phyloP scores from a whole-genome alignment of 2,797 vertebrate species.

The Alectoris magna region DNA sequence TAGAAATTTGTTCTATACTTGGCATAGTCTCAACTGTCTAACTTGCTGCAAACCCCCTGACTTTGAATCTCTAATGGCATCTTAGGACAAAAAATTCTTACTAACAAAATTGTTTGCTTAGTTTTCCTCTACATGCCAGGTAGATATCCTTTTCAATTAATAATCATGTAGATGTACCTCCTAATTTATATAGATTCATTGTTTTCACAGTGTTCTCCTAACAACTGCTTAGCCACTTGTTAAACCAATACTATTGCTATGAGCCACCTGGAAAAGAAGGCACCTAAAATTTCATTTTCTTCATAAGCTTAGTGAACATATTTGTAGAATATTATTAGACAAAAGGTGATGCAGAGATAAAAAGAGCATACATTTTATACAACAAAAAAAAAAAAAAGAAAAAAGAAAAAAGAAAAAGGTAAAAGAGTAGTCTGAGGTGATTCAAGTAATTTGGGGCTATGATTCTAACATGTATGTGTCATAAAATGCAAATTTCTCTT shows the following conservation, averaged over 20 bases:
- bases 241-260: not conserved
- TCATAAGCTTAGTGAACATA: not conserved
- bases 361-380: not conserved
- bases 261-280: not conserved
- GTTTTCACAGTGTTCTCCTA: not conserved
- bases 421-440: rapidly evolving
- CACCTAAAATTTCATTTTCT: not conserved
- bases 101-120: not conserved
- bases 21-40: not conserved
- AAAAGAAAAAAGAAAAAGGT: rapidly evolving
- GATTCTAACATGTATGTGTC: not conserved
- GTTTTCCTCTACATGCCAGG: not conserved
- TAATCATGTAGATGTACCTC: not conserved
- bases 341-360: not conserved
- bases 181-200: not conserved
- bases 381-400: no score
- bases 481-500: not conserved
- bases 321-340: rapidly evolving
- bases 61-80: not conserved
- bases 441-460: not conserved
- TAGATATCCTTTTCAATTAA: not conserved
- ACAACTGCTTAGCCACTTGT: not conserved
- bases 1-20: not conserved
- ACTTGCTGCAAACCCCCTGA: not conserved
- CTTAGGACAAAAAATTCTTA: not conserved